phyloP scores from a whole-genome alignment of 2,113 vertebrate genomes.

The Chaenogobius annularis region DNA sequence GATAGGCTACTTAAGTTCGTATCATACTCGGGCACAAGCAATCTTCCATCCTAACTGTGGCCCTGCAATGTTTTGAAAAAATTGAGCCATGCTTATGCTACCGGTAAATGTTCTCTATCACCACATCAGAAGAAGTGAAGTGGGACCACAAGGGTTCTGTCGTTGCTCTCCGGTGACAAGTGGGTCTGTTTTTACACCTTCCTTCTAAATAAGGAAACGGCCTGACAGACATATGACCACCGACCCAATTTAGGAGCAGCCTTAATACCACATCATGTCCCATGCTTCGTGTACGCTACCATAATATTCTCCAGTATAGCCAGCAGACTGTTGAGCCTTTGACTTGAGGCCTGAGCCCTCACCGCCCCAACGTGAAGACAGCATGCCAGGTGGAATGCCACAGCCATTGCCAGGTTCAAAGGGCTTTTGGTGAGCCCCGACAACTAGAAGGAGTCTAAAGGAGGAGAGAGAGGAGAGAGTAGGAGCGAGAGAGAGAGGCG shows the following conservation, averaged over 20 bases:
- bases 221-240: constrained; percentile 76
- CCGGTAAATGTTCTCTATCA: constrained; percentile 44
- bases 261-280: constrained; percentile 65
- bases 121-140: constrained; percentile 69
- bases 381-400: constrained; percentile 78
- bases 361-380: constrained; percentile 76
- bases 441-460: constrained; percentile 45
- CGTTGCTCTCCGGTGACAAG: constrained; percentile 83
- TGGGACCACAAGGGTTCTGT: constrained; percentile 65
- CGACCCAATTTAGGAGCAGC: constrained; percentile 81
- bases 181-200: constrained; percentile 83
- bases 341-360: constrained; percentile 45
- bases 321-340: constrained; percentile 54
- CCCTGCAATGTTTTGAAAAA: constrained; percentile 7
- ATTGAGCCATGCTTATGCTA: constrained; percentile 24
- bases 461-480: constrained; percentile 36
- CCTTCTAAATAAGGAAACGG: constrained; percentile 89
- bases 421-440: constrained; percentile 74
- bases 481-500: constrained; percentile 53
- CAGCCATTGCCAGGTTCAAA: constrained; percentile 73
- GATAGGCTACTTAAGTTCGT: constrained; percentile 15
- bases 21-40: constrained; percentile 46
- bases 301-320: constrained; percentile 71
- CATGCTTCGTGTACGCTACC: constrained; percentile 56
- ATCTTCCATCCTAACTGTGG: constrained; percentile 35